Evolutionary conservation across 2,797 vertebrate genomes (phyloP).

Genomic region (Hylomyscus alleni): DNA sequence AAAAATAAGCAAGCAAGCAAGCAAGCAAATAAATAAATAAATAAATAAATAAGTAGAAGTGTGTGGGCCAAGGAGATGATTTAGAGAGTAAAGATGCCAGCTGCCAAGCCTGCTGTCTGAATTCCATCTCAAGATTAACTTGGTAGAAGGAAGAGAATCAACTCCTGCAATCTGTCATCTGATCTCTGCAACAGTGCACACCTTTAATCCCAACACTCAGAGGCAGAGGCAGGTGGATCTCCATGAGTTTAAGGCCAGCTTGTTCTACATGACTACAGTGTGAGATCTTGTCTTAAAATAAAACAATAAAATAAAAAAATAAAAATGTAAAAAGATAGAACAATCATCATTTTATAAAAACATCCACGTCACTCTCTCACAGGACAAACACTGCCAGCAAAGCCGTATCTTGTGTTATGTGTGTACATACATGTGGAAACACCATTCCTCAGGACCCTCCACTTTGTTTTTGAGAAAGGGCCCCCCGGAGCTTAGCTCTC

Average conservation of each 20-base stretch:
- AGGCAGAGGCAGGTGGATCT: not conserved
- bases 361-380: not conserved
- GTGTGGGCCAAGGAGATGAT: not conserved
- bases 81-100: not conserved
- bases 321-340: not conserved
- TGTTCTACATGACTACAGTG: not conserved
- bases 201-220: not conserved
- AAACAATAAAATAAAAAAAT: not conserved
- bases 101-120: not conserved
- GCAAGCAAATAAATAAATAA: not conserved
- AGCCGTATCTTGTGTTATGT: not conserved
- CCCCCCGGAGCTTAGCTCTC: not conserved
- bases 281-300: not conserved
- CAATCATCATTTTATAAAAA: not conserved
- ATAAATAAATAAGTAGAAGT: not conserved
- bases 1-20: not conserved
- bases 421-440: not conserved
- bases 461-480: not conserved
- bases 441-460: not conserved
- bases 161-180: not conserved
- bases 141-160: not conserved
- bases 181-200: not conserved
- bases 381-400: not conserved
- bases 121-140: not conserved
- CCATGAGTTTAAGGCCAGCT: not conserved